phyloP scores from a whole-genome alignment of 2,888 invertebrate species.

The Leucoma salicis region DNA sequence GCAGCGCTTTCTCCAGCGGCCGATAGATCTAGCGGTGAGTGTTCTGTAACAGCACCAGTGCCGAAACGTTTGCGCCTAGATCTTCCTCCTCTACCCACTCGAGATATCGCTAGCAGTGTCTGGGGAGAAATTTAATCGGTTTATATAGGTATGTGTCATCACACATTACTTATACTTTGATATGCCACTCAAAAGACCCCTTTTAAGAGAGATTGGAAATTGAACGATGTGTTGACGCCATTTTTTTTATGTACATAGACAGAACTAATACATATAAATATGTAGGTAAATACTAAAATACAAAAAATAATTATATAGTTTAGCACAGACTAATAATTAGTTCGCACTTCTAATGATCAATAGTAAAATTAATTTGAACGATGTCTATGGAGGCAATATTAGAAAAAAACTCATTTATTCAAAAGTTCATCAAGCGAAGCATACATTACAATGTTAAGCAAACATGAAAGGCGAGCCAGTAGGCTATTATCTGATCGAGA shows the following conservation, averaged over 20 bases:
- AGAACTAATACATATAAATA: too few relatives aligned
- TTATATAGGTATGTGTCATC: too few relatives aligned
- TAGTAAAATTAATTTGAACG: slow-evolving; percentile 18
- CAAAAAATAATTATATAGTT: too few relatives aligned
- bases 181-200: too few relatives aligned
- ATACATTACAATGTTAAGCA: slow-evolving; percentile 57
- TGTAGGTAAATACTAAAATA: too few relatives aligned
- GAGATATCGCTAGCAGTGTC: slow-evolving; percentile 68
- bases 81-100: slow-evolving; percentile 64
- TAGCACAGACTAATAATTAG: slow-evolving; percentile 1
- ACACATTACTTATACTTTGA: too few relatives aligned
- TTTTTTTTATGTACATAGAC: too few relatives aligned
- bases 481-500: slow-evolving; percentile 69
- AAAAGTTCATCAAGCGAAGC: slow-evolving; percentile 55
- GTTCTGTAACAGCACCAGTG: slow-evolving; percentile 51
- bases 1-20: slow-evolving; percentile 72
- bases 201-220: too few relatives aligned
- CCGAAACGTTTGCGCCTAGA: slow-evolving; percentile 64
- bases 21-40: slow-evolving; percentile 70
- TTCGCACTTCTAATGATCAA: slow-evolving; percentile 10
- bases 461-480: slow-evolving; percentile 60
- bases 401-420: slow-evolving; percentile 66
- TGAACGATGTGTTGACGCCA: too few relatives aligned
- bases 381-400: slow-evolving; percentile 29
- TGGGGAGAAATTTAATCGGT: slow-evolving; percentile 31